Evolutionary conservation across 1,140 invertebrate species (phyloP).

Genomic region (Drosophila busckii): DNA sequence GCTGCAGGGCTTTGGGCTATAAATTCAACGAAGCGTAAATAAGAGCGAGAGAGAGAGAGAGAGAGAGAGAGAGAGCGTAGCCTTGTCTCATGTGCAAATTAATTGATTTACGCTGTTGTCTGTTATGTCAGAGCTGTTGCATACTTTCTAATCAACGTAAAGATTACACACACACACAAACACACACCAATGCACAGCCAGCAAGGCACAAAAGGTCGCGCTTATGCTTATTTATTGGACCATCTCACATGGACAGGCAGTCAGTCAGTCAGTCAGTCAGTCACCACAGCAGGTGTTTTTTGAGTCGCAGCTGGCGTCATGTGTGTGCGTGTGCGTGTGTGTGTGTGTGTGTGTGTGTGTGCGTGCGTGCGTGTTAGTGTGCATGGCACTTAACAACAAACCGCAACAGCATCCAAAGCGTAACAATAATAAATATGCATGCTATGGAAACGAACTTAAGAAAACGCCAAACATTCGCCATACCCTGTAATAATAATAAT

Average conservation of each 20-base stretch:
- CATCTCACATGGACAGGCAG: constrained; percentile 11
- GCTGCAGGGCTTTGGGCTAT: no score
- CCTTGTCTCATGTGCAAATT: constrained; percentile 41
- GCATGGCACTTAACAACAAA: constrained; percentile 40
- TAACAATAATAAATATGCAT: constrained; percentile 27
- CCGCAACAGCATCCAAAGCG: constrained; percentile 28
- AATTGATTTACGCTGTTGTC: constrained; percentile 43
- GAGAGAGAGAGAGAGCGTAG: no score
- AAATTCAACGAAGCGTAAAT: no score
- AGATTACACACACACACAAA: constrained; percentile 24
- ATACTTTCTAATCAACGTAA: constrained; percentile 43
- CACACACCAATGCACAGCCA: neutral
- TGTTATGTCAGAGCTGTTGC: constrained; percentile 34
- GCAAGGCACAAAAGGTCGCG: constrained; percentile 11
- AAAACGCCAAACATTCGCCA: no score
- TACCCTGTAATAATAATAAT: no score
- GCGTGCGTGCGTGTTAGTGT: no score
- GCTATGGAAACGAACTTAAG: no score
- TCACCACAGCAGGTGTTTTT: neutral
- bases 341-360: no score
- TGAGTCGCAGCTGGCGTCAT: constrained; percentile 23
- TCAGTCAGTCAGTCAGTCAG: constrained; percentile 1
- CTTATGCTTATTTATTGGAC: constrained; percentile 40
- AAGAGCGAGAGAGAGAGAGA: no score
- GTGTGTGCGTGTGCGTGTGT: no score